Base-by-base conservation (phyloP, 2,797 vertebrate species). In the Trematomus bernacchii region DNA sequence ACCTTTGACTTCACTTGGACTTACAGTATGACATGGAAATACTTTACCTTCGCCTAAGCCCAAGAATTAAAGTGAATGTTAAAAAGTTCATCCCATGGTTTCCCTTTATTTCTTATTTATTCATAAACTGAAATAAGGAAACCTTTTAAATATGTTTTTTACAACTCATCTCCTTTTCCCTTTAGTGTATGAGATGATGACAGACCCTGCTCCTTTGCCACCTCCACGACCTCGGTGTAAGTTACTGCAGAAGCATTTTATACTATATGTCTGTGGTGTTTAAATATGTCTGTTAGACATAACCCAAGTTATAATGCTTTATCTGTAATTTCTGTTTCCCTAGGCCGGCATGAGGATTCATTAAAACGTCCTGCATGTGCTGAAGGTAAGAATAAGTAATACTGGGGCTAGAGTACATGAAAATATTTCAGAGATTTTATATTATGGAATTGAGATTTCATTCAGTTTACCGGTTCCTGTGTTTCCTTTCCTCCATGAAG, bases 331-430 rank as follows among this genome's bases (percentile, higher is more conserved):
- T 30, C 15, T 30, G 10, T 7, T 37, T 2, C 33, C 10, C 2
- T 18, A 85, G 86, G 27, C 27, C 27, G 4, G 1, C 30, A 16
- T 3, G 9, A 40, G 3, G 54, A 72, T 54, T 78, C 73, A 21
- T 16, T 18, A 2, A 69, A 70, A 51, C 27, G 0, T 14, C 71
- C 69, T 19, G 2, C 8, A 3, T 51, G 16, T 66, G 18, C 11
- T 53, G 72, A 86, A 65, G 92, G 91, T 93, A 82, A 85, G 27
- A 73, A 58, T 2, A 10, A 37, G 6, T 51, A n/a, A 42, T 2
- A 3, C 43, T 18, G 33, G 7, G 5, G 21, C 21, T 6, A 19
- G 19, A 61, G 7, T 11, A 13, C 12, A 12, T 19, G 12, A 27
- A 60, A 10, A 23, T 3, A 11, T 23, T 42, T 65, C 2, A 7